These are phyloP conservation scores for Alviniconcha strummeri DNA, from an alignment of 2,888 invertebrate species.

Conservation along the genomic window DNA sequence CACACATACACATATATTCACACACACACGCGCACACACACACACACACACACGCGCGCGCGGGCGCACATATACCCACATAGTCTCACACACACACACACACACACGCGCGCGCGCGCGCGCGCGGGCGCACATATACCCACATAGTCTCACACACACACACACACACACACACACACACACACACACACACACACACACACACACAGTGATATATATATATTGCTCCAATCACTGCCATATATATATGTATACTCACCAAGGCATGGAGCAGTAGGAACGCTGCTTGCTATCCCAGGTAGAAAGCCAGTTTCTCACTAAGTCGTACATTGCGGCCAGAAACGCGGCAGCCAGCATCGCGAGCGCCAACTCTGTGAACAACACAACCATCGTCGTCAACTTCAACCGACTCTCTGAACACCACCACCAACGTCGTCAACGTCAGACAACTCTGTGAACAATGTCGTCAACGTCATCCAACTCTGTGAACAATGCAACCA, in stretches of 20 bases:
- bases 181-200: neutral
- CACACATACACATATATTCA: neutral
- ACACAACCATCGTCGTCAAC: neutral
- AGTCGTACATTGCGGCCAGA: slow-evolving; percentile 11
- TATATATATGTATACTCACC: neutral
- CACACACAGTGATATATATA: too few relatives aligned
- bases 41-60: neutral
- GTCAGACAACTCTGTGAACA: too few relatives aligned
- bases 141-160: too few relatives aligned
- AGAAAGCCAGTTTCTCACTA: slow-evolving; percentile 26
- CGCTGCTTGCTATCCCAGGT: slow-evolving; percentile 12
- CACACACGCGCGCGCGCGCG: neutral
- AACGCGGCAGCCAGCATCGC: slow-evolving; percentile 28
- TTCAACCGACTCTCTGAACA: neutral
- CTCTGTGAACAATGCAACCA: too few relatives aligned
- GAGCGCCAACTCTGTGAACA: neutral
- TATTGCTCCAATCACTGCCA: too few relatives aligned
- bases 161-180: too few relatives aligned
- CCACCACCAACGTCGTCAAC: too few relatives aligned
- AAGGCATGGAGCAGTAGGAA: neutral
- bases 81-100: neutral
- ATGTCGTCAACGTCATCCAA: too few relatives aligned
- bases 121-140: neutral
- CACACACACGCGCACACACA: neutral
- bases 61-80: neutral